Conservation (phyloP, 2,888 invertebrate species). For the Saturnia japonica region DNA sequence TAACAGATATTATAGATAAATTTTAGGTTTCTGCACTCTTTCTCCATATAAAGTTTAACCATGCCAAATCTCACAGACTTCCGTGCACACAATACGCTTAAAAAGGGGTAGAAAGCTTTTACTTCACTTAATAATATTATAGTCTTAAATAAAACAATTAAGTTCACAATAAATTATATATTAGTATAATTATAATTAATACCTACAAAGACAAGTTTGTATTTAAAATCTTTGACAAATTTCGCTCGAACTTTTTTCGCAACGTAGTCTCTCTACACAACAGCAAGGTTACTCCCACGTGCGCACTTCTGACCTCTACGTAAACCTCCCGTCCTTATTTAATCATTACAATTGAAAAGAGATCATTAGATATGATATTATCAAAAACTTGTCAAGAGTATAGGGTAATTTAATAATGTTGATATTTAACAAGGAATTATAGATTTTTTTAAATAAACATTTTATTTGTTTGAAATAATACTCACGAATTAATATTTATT, state of each 20-base stretch:
- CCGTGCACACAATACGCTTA: too few relatives aligned
- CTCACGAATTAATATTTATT: too few relatives aligned
- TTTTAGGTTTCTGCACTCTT: too few relatives aligned
- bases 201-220: slow-evolving; percentile 10
- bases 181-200: too few relatives aligned
- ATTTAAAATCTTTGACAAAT: slow-evolving; percentile 45
- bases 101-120: too few relatives aligned
- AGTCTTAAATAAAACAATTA: too few relatives aligned
- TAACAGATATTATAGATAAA: too few relatives aligned
- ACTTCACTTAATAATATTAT: too few relatives aligned
- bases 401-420: background rate
- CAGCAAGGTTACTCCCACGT: slow-evolving; percentile 27
- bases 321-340: slow-evolving; percentile 37
- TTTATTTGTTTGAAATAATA: too few relatives aligned
- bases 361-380: slow-evolving; percentile 9
- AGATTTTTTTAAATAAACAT: background rate
- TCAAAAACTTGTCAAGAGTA: background rate
- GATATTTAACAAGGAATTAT: background rate
- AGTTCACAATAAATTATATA: too few relatives aligned
- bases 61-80: too few relatives aligned
- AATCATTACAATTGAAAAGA: slow-evolving; percentile 29
- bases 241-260: slow-evolving; percentile 50
- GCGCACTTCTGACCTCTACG: slow-evolving; percentile 50
- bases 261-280: slow-evolving; percentile 18
- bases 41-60: too few relatives aligned